phyloP scores from a whole-genome alignment of 2,888 invertebrate genomes.

The Melanostoma scalare region DNA sequence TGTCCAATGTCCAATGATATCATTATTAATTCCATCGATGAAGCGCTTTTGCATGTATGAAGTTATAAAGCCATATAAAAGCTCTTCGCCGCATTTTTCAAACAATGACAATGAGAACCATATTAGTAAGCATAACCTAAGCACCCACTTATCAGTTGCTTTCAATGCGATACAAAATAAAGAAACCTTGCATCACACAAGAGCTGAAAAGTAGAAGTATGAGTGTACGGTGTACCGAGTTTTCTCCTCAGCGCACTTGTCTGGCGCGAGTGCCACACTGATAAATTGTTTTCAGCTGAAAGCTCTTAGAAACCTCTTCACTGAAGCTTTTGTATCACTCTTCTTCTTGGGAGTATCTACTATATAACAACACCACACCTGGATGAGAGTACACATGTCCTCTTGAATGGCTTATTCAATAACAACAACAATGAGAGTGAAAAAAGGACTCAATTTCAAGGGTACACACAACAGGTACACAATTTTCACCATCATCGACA shows the following conservation, averaged over 20 bases:
- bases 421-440: conserved; percentile 26
- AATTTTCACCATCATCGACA: conserved; percentile 60
- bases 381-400: conserved; percentile 50
- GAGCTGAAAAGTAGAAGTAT: not conserved
- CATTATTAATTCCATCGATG: conserved; percentile 43
- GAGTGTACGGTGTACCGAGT: no score
- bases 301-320: conserved; percentile 56
- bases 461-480: conserved; percentile 72
- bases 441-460: conserved; percentile 65
- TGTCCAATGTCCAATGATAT: conserved; percentile 12
- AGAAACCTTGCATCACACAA: conserved; percentile 39
- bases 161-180: conserved; percentile 1
- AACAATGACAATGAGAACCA: conserved; percentile 24
- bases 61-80: conserved; percentile 4
- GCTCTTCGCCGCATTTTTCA: not conserved
- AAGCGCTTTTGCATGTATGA: conserved; percentile 5
- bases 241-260: no score
- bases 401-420: not conserved
- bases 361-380: conserved; percentile 35
- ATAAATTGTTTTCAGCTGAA: conserved; percentile 52
- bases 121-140: conserved; percentile 18
- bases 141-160: conserved; percentile 29
- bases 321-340: conserved; percentile 53
- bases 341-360: not conserved
- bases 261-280: not conserved